Percentiles rank a stretch among this genome's conserved stretches.
Evolutionary conservation across 2,888 invertebrate species (phyloP).

Genomic region (Tetanocera ferruginea): DNA sequence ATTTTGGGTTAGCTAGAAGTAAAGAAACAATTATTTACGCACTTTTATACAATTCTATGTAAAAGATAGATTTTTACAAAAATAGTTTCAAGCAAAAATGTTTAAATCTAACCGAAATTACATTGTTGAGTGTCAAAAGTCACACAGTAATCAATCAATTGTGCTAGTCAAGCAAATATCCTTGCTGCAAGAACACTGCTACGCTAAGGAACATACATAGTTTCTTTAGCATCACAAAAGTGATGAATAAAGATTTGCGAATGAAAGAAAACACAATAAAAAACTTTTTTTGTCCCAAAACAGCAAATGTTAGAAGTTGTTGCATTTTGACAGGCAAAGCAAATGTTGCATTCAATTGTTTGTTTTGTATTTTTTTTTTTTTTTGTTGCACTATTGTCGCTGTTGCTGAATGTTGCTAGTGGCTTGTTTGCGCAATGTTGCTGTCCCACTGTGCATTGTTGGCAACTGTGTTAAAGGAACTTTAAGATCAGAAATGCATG

Average conservation of each 20-base stretch:
- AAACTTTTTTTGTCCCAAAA: background rate
- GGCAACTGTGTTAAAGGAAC: background rate
- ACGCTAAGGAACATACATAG: background rate
- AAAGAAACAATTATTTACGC: background rate
- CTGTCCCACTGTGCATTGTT: slow-evolving; percentile 22
- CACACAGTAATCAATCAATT: slow-evolving; percentile 67
- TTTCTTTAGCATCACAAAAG: slow-evolving; percentile 28
- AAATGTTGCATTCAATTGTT: slow-evolving; percentile 19
- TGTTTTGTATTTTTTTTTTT: background rate
- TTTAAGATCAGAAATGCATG: background rate
- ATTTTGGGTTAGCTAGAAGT: background rate
- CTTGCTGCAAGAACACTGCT: slow-evolving; percentile 26
- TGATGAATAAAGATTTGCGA: slow-evolving; percentile 24
- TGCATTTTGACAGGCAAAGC: slow-evolving; percentile 11
- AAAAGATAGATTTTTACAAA: background rate
- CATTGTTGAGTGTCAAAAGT: slow-evolving; percentile 62
- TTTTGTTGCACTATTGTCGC: background rate
- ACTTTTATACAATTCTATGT: background rate
- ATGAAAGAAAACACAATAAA: background rate
- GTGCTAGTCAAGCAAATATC: slow-evolving; percentile 57
- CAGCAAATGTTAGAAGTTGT: background rate
- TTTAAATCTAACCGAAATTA: background rate
- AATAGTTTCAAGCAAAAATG: background rate
- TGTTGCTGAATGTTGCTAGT: slow-evolving; percentile 43
- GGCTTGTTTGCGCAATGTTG: slow-evolving; percentile 60